Evolutionary conservation across 2,113 vertebrate species (phyloP).

Genomic region (Recurvirostra avosetta): DNA sequence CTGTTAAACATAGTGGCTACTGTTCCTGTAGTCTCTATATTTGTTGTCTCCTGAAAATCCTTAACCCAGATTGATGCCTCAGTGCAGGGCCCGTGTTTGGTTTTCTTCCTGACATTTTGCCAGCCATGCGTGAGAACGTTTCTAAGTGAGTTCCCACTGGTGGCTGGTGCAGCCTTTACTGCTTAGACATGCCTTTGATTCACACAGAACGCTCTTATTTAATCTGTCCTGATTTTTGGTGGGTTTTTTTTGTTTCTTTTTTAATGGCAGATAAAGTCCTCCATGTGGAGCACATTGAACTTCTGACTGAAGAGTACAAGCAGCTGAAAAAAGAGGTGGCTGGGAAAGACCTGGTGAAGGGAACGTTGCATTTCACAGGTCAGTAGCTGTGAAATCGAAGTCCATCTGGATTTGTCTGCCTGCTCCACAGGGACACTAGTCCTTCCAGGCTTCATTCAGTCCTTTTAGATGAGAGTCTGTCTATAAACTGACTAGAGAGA

Average conservation of each 20-base stretch:
- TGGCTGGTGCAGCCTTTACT: neutral
- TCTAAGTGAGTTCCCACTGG: neutral
- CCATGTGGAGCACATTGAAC: slow-evolving; percentile 93
- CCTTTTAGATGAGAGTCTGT: neutral
- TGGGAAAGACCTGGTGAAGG: slow-evolving; percentile 85
- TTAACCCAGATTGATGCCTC: neutral
- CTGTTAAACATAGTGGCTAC: neutral
- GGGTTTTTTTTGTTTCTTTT: neutral
- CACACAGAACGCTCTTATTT: neutral
- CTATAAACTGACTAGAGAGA: neutral
- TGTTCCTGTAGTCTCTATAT: neutral
- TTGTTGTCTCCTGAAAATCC: neutral
- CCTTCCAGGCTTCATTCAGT: neutral
- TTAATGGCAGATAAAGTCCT: slow-evolving; percentile 78
- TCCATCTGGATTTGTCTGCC: neutral
- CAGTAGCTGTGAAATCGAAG: slow-evolving; percentile 2
- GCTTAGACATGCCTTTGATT: neutral
- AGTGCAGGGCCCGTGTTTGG: accelerated
- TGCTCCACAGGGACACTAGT: neutral
- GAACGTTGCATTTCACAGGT: slow-evolving; percentile 92
- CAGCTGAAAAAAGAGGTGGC: slow-evolving; percentile 84
- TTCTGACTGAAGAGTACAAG: slow-evolving; percentile 87
- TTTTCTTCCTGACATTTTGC: neutral
- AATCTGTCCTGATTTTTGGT: neutral
- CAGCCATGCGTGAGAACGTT: neutral